Base-by-base conservation (phyloP, 1,140 invertebrate species). In the Dreissena polymorpha region DNA sequence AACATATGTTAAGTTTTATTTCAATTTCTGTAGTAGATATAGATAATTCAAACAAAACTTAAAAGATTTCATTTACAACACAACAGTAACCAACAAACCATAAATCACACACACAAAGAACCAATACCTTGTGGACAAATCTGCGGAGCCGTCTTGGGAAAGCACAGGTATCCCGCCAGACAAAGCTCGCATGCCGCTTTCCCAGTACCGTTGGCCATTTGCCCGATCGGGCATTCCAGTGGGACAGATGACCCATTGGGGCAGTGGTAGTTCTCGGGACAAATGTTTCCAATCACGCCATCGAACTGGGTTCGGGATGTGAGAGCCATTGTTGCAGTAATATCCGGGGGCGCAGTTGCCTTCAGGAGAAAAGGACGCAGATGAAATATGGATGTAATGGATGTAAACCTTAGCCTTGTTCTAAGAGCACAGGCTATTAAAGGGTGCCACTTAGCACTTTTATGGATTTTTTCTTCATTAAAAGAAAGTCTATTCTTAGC, bases 151-250 rank as follows among this genome's bases (percentile, higher is more conserved):
- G 74, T 57, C 13, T 88, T 89, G 29, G 86, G 86, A 57, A 85
- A 87, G 83, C 91, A 92, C 1, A 91, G 75, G 72, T 86, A 91
- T 14, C 91, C 90, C 39, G 86, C 87, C 0, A 87, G 68, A 86
- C 91, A 92, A 21, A 90, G 78, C 3, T 83, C 70, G 86, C 90
- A 91, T 0, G 23, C 82, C 25, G 80, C 85, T 73, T 86, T 68
- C n/a, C 91, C 91, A n/a, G 91, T 91, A 49, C 73, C 86, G 88
- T 91, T 92, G n/a, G 91, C 88, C 76, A 87, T 86, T 71, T 88
- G 88, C 53, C 91, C 91, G 55, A 89, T 87, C 2, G 73, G 49
- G 82, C 91, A 92, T 23, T 70, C 49, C 71, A 73, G 83, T 0
- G 91, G 89, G 2, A 85, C 51, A 51, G 90, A 87, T 39, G 86